phyloP scores from a whole-genome alignment of 92 coral and sea anemone genomes.

The Siderastrea radians region DNA sequence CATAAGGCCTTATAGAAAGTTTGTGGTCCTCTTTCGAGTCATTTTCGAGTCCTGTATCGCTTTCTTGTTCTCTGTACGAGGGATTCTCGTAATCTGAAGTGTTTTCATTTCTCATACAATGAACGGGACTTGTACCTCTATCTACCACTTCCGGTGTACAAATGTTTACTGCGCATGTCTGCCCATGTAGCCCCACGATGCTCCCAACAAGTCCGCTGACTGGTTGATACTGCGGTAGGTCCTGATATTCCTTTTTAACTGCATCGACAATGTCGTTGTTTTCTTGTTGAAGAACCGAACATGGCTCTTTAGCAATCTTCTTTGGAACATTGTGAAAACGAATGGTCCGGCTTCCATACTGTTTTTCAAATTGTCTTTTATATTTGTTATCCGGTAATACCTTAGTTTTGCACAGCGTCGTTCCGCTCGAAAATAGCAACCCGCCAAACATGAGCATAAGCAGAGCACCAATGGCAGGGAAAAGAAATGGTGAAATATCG shows the following conservation, averaged over 20 bases:
- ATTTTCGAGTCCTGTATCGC: neutral
- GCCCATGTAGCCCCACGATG: constrained; percentile 44
- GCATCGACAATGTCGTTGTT: constrained; percentile 96
- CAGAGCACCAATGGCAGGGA: constrained; percentile 86
- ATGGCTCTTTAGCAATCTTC: constrained; percentile 66
- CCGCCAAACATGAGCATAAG: constrained; percentile 86
- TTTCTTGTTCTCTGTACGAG: neutral
- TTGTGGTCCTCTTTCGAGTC: neutral
- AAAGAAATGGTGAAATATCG: constrained; percentile 68
- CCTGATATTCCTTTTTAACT: constrained; percentile 84
- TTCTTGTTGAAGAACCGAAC: constrained; percentile 94
- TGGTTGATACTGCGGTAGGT: constrained; percentile 88
- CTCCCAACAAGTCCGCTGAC: constrained; percentile 65
- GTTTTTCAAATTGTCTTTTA: constrained; percentile 45
- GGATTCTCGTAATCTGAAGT: neutral
- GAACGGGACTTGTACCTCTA: constrained; percentile 79
- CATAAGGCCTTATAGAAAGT: neutral
- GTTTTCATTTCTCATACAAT: neutral
- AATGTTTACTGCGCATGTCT: constrained; percentile 57
- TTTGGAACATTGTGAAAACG: constrained; percentile 75
- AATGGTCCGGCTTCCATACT: constrained; percentile 50
- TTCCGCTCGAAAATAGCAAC: constrained; percentile 68
- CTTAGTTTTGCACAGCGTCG: constrained; percentile 14
- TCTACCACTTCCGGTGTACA: constrained; percentile 65
- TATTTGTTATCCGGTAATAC: neutral